A percentile compares a stretch with the other conserved stretches of the same genome.
phyloP scores from a whole-genome alignment of 2,888 invertebrate genomes.

The Acanthococcus lagerstroemiae region DNA sequence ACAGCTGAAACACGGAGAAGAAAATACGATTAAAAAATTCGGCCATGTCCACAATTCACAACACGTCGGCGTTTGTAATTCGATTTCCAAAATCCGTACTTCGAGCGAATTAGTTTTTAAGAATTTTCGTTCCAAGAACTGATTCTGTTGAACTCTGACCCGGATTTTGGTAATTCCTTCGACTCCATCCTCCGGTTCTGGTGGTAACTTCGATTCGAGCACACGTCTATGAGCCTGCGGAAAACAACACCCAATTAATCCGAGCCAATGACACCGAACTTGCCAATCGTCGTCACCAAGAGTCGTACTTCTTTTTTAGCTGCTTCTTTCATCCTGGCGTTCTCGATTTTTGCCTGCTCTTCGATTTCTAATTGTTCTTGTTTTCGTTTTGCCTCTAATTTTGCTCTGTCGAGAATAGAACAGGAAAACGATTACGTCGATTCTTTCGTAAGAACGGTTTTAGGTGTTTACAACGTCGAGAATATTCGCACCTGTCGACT shows the following conservation, averaged over 20 bases:
- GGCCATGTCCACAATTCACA: not conserved
- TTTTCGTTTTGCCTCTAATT: constrained; percentile 72
- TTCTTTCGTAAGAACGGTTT: no score
- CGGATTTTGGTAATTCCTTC: constrained; percentile 62
- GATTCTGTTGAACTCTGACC: constrained; percentile 69
- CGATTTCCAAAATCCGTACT: constrained; percentile 40
- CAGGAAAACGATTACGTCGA: no score
- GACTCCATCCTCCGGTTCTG: constrained; percentile 54
- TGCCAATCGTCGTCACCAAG: not conserved
- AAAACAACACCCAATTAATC: constrained; percentile 12
- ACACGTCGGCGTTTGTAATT: not conserved
- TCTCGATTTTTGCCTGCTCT: constrained; percentile 62
- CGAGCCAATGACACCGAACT: not conserved
- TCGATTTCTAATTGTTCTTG: constrained; percentile 64
- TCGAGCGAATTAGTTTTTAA: constrained; percentile 49
- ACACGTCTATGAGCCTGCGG: constrained; percentile 47
- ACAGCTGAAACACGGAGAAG: constrained; percentile 48
- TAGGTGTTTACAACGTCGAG: not conserved
- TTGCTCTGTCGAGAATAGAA: constrained; percentile 52
- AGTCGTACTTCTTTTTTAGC: constrained; percentile 60
- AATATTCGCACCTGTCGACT: constrained; percentile 56
- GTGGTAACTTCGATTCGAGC: constrained; percentile 59
- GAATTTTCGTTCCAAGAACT: constrained; percentile 69
- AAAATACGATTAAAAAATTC: constrained; percentile 17
- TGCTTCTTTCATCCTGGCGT: constrained; percentile 59